These are phyloP conservation scores for Nephrotoma guestfalica DNA, from an alignment of 2,888 invertebrate species.

Conservation along the genomic window DNA sequence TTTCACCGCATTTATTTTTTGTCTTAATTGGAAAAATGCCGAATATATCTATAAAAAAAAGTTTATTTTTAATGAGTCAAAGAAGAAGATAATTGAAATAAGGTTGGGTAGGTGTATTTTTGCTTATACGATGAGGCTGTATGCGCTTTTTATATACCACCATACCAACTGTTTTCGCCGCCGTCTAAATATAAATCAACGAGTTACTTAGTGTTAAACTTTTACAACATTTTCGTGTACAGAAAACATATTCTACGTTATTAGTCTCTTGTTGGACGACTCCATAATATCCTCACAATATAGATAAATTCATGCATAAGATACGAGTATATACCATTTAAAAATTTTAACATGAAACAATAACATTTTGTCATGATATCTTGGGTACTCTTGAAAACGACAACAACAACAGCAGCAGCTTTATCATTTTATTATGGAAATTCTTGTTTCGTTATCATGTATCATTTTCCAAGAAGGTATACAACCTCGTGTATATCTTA, in stretches of 20 bases:
- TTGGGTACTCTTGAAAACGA: neutral
- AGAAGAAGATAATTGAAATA: no score
- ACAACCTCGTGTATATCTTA: neutral
- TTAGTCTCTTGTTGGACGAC: neutral
- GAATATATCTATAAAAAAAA: neutral
- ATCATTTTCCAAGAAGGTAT: neutral
- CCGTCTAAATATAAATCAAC: neutral
- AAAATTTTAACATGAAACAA: neutral
- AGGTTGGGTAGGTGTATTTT: neutral
- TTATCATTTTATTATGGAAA: neutral
- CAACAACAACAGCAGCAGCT: neutral
- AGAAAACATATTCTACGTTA: neutral
- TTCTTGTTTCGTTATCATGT: neutral
- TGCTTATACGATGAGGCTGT: neutral
- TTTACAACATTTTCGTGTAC: neutral
- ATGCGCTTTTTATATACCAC: neutral
- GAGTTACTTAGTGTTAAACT: neutral
- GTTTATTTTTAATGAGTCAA: neutral
- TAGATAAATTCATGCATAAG: neutral
- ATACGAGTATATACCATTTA: neutral
- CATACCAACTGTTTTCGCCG: neutral
- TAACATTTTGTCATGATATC: neutral
- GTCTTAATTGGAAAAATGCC: neutral
- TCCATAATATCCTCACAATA: neutral
- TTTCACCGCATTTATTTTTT: neutral